phyloP scores from a whole-genome alignment of 2,797 vertebrate genomes.

The Danio kyathit region DNA sequence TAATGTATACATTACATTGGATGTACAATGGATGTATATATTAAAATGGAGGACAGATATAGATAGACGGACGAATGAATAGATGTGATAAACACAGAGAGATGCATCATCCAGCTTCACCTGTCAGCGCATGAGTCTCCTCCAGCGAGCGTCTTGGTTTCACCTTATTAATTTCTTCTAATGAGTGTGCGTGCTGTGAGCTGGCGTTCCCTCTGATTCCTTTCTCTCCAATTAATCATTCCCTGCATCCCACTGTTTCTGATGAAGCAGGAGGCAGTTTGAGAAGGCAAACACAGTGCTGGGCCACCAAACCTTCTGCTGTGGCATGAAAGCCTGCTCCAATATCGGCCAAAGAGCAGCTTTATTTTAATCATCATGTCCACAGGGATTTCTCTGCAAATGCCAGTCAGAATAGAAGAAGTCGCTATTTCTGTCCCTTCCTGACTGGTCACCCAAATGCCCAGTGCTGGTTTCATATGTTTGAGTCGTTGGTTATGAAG shows the following conservation, averaged over 20 bases:
- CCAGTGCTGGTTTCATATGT: background rate
- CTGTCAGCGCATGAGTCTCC: constrained; percentile 39
- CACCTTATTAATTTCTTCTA: constrained; percentile 62
- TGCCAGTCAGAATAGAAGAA: constrained; percentile 3
- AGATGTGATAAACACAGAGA: background rate
- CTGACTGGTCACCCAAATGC: background rate
- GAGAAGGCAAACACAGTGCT: constrained; percentile 36
- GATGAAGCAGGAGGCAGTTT: constrained; percentile 58
- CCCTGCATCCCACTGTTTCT: constrained; percentile 55
- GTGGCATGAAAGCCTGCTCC: constrained; percentile 4
- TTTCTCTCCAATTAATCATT: constrained; percentile 65
- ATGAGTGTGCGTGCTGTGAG: constrained; percentile 61
- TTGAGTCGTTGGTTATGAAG: background rate
- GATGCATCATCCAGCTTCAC: constrained; percentile 49
- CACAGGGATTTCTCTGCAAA: constrained; percentile 9
- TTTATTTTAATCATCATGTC: constrained; percentile 23
- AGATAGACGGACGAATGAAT: constrained; percentile 1
- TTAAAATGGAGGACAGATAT: too few species aligned
- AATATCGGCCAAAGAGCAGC: constrained; percentile 15
- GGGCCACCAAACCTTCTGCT: constrained; percentile 37
- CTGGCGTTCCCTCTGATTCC: constrained; percentile 55
- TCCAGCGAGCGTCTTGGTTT: constrained; percentile 30
- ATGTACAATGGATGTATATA: too few species aligned
- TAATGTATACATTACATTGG: too few species aligned
- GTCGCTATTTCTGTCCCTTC: background rate